Evolutionary conservation across 2,888 invertebrate species (phyloP), one percentile per base, ranked within the genome.

Genomic region (Boloria selene): DNA sequence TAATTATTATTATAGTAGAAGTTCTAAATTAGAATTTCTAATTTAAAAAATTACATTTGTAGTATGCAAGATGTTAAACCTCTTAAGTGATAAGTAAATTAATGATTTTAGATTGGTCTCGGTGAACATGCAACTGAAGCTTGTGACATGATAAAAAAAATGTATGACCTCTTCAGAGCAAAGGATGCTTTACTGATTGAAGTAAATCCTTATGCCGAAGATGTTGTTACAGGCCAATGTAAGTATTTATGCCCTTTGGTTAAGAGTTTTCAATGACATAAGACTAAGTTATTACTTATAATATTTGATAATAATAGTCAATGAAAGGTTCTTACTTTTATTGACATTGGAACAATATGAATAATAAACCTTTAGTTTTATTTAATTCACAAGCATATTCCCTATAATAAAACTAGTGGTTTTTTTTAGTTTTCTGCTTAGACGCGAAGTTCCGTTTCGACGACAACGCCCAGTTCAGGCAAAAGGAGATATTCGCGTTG

Each of bases 401-500:
- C 22, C 7, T 10, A 7, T 38, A 10, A 38, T 10, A 38, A 38
- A 10, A 38, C 16, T 13, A 18, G 60, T 56, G 26, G 67, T 59
- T 50, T 73, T 74, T 85, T 88, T 42, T 81, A 98, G 98, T 96
- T 84, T 97, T 95, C 86, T 98, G 98, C 75, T 93, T 99, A 85
- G 98, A 99, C 88, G 98, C 98, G 73, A 99, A 99, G 86, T 96
- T 98, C 85, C 95, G 97, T 78, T 98, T 98, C 82, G 98, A 99
- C 81, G 98, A 98, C 88, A 99, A 98, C 81, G 97, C 98, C 1
- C 95, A 96, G 68, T 98, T 96, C 87, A 94, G 98, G 70, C 98
- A 99, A 85, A 96, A 97, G 82, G 96, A 97, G 66, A 90, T 99
- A 59, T 98, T 98, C 80, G 93, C 90, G 0, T 85, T 96, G 72